Evolutionary conservation across 2,888 invertebrate species (phyloP), one percentile per base, ranked within the genome.

Genomic region (Pyrrhosoma nymphula): DNA sequence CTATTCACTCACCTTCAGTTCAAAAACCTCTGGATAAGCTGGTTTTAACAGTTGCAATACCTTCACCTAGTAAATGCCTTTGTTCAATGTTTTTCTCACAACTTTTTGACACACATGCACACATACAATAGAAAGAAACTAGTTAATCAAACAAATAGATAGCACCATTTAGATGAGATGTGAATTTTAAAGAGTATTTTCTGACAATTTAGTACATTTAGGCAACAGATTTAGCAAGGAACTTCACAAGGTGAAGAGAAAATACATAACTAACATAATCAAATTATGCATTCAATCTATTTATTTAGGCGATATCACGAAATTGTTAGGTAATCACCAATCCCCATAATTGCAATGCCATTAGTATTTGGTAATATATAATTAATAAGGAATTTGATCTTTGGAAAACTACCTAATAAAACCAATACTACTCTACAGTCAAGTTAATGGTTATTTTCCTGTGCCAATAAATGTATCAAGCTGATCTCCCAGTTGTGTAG

Each of bases 1-100:
- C 95, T 75, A 95, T 89, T 35, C 89, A 30, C 75, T 75, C 75
- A 95, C 82, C 69, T 75, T 60, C 20, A 56, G 56, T 91, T 26
- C 18, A 56, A 39, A 60, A 69, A 93, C 63, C 39, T 47, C 93
- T 47, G 93, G 69, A 47, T 39, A 69, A 69, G 69, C 93, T 63
- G 55, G 47, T 26, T 89, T 89, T 16, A 89, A n/a, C 82, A 82
- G 82, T 69, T 20, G 23, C 23, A 69, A 69, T 69, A 69, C 69
- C 69, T 26, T 69, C 69, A 69, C 69, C 82, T 82, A 82, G 82
- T 82, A 82, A 30, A 35, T 69, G 69, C 82, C 30, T 82, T 82
- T 82, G 30, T 18, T 82, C 82, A 82, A 82, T 35, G 82, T 82
- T 82, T 82, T 69, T 82, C 30, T 82, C 35, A 82, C 82, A 82